Base-by-base conservation (phyloP, 2,797 vertebrate genomes). In the Podarcis siculus region DNA sequence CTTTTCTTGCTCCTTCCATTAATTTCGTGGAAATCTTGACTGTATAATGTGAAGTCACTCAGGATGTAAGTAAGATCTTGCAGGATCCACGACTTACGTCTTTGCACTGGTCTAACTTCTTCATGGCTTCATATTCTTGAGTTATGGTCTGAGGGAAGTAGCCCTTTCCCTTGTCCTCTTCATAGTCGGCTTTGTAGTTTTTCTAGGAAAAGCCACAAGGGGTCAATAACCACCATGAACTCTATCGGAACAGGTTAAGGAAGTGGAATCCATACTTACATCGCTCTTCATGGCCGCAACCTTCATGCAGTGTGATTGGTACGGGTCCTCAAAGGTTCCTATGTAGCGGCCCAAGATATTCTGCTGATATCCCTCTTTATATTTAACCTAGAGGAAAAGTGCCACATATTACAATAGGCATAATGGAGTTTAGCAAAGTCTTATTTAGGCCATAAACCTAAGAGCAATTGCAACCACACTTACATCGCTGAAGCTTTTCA, bases 141-240 rank as follows among this genome's bases (percentile, higher is more conserved):
- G 99, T 99, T 6, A 99, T 32, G 13, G 99, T 99, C 97, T 99
- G 98, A 84, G 99, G 99, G 95, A 98, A 99, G 97, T 98, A 99
- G 95, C 98, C 98, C 91, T 96, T 98, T 17, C 97, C 95, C 96
- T 98, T 98, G 42, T 98, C 98, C 67, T 99, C 98, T 95, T 99
- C 99, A 80, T 99, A 99, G 32, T 99, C 99, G 2, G 98, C 96
- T 97, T 98, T 99, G 91, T 99, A 99, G 83, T 95, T 94, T 97
- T 98, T 98, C 99, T 99, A 95, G 25, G 91, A 93, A 93, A 88
- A 92, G 75, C 12, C 89, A 79, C 6, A n/a, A 37, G 58, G 64
- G 55, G n/a, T 35, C 4, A 89, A 37, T 32, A 90, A 82, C 17
- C 17, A 76, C 15, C 30, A 66, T 3, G 15, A 81, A n/a, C 76